These are phyloP conservation scores for Falcaria lacertinaria DNA, from an alignment of 2,888 invertebrate genomes.

Conservation along the genomic window DNA sequence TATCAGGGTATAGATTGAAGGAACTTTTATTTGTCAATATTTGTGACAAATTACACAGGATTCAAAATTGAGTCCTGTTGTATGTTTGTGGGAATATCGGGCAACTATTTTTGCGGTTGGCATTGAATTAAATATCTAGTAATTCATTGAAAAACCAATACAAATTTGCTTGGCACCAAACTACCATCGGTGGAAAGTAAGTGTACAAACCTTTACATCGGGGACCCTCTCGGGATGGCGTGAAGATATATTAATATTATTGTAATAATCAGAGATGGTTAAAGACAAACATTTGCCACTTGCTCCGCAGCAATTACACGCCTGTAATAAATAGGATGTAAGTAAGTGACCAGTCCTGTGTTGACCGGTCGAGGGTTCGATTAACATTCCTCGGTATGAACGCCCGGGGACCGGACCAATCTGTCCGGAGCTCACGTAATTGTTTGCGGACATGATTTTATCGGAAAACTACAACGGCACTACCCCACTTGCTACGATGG, in stretches of 20 bases:
- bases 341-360: slow-evolving; percentile 17
- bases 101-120: too few species aligned
- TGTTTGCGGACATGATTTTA: slow-evolving; percentile 71
- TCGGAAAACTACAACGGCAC: slow-evolving; percentile 32
- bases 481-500: slow-evolving; percentile 10
- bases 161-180: too few species aligned
- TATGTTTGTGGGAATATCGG: too few species aligned
- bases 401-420: slow-evolving; percentile 57
- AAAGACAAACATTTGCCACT: not conserved
- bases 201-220: too few species aligned
- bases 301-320: not conserved
- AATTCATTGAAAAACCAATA: too few species aligned
- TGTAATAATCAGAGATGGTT: too few species aligned
- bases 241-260: too few species aligned
- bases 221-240: too few species aligned
- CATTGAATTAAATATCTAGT: too few species aligned
- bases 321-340: slow-evolving; percentile 2
- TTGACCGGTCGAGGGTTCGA: slow-evolving; percentile 50
- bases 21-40: not conserved
- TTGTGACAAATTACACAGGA: not conserved
- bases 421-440: slow-evolving; percentile 57
- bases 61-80: too few species aligned
- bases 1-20: slow-evolving; percentile 12
- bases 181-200: too few species aligned
- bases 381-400: slow-evolving; percentile 66